Base-by-base conservation (phyloP, 2,797 vertebrate genomes). In the Balearica regulorum region DNA sequence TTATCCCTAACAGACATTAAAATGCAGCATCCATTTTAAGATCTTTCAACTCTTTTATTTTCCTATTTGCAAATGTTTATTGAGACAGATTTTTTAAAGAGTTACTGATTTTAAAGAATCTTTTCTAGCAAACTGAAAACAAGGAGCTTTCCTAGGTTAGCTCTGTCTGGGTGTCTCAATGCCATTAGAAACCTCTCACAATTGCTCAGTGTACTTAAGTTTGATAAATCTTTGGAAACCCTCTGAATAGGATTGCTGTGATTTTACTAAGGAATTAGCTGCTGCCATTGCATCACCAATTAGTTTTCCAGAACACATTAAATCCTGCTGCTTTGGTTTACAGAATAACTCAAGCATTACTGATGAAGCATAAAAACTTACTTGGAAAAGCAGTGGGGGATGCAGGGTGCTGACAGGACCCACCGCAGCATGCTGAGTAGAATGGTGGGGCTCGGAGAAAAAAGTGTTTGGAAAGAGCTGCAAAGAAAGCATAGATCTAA, bases 301-400 rank as follows among this genome's bases (percentile, higher is more conserved):
- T 99, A 99, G 99, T 98, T 98, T 98, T 98, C 98, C 98, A 98
- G 98, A 98, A 97, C 98, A 98, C 98, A 98, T 98, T 98, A 98
- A 99, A 98, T 98, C 98, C 98, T 98, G 98, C 98, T 98, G 98
- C 98, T 98, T 97, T 96, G 98, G 98, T 98, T 98, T 98, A 98
- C 98, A 99, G 98, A 98, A 97, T 97, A 98, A 98, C 98, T 98
- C 98, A 99, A 98, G 98, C 99, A 98, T 99, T 97, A 98, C 98
- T 99, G 99, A 99, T 99, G 98, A 98, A 98, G 98, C 98, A 99
- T 99, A 98, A 99, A 99, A 98, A 99, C 99, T 99, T 99, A 99
- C 99, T 99, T 98, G 98, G 98, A 98, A 99, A 99, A 98, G 98
- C 98, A 97, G 99, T 98, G 97, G 99, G 97, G 98, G 98, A 97